Base-by-base conservation (phyloP, 2,113 vertebrate genomes). In the Rhinoptilus africanus region DNA sequence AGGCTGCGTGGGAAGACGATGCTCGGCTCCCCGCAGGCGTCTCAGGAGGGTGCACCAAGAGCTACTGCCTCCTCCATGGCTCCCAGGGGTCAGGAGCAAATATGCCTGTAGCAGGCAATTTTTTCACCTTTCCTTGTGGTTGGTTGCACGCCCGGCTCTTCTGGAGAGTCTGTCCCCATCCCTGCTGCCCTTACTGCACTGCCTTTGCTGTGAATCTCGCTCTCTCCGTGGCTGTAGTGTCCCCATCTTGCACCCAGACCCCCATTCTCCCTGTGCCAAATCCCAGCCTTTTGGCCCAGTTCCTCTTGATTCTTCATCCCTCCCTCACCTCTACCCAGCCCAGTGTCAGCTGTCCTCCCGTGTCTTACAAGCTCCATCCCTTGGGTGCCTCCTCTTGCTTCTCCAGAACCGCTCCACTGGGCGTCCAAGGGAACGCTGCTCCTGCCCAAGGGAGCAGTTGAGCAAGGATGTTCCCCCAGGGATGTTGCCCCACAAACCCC, bases 131-230 rank as follows among this genome's bases (percentile, higher is more conserved):
- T 37, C 43, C 19, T 28, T 54, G 18, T 48, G 32, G 51, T 8
- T 71, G 34, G 12, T 59, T 63, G 20, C 28, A 4, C 21, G 18
- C 32, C 50, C 6, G 7, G 16, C 54, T 63, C 28, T 32, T 43
- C 54, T n/a, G 34, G 35, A 16, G 57, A 56, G 24, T 14, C 56
- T 7, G 3, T 32, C 6, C 4, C 26, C 60, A 35, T 35, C 48
- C 18, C 22, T 22, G 1, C 57, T 2, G 1, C 37, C 72, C 53
- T 30, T 37, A 7, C 13, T 4, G 1, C 71, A 45, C 34, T 0
- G 0, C 12, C 27, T 21, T n/a, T 45, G 4, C 37, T 14, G 34
- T 14, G 56, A 24, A 9, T 28, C 50, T 59, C 1, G 3, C 24
- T 64, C 22, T 12, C 34, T 16, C 32, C 7, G 2, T 54, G 35